phyloP scores from a whole-genome alignment of 2,797 vertebrate species.

The Adelosebastes latens region DNA sequence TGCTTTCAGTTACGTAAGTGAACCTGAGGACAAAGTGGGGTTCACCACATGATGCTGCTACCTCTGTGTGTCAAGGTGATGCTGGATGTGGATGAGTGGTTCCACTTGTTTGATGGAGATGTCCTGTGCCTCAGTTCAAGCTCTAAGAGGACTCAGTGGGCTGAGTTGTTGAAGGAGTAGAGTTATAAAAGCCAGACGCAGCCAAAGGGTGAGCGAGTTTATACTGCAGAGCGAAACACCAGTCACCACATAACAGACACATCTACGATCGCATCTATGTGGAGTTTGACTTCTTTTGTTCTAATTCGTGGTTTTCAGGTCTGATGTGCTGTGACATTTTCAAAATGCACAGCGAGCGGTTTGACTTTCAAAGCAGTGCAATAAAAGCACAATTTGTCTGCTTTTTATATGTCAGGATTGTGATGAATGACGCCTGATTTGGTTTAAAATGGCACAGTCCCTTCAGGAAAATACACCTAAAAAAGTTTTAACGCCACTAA shows the following conservation, averaged over 20 bases:
- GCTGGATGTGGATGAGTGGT: neutral
- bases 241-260: neutral
- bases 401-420: neutral
- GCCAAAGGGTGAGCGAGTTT: neutral
- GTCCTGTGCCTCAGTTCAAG: neutral
- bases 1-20: neutral
- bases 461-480: neutral
- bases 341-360: neutral
- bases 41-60: neutral
- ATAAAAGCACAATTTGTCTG: neutral
- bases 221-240: neutral
- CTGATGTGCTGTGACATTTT: conserved; percentile 38
- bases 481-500: neutral
- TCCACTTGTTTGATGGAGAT: neutral
- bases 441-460: neutral
- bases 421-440: neutral
- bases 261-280: neutral
- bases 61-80: neutral
- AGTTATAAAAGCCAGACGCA: neutral
- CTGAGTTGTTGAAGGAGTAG: neutral
- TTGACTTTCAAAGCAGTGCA: neutral
- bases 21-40: neutral
- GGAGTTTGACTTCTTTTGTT: neutral
- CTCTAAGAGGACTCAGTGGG: neutral
- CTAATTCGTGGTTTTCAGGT: conserved; percentile 13